Base-by-base conservation (phyloP, 2,888 invertebrate species). In the Melolontha melolontha region DNA sequence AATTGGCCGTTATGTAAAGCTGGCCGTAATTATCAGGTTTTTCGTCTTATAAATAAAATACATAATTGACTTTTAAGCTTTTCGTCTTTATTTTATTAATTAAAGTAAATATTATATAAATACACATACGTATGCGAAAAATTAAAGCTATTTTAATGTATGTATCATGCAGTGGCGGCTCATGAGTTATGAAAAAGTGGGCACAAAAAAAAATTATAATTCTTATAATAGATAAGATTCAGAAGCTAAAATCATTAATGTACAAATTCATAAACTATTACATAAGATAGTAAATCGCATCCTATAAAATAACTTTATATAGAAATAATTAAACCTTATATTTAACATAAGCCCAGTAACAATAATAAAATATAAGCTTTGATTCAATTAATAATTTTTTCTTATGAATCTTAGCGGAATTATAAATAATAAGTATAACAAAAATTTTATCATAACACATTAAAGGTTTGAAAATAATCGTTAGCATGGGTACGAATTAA, bases 381-480 rank as follows among this genome's bases (percentile, higher is more conserved):
- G 85, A 80, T 87, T 84, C 83, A 85, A 81, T 82, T 85, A 86
- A 86, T 84, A 88, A 76, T 84, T 84, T 76, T 84, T 83, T 79
- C 80, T 79, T 75, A 81, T 79, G 80, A 87, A 86, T 84, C 83
- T 84, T 77, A 86, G 81, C 79, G 85, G 85, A 77, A 85, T 82
- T 78, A 87, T 79, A 85, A 86, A 85, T 72, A 84, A 55, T 78
- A 86, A 72, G n/a, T n/a, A n/a, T n/a, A n/a, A n/a, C n/a, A n/a
- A n/a, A n/a, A n/a, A n/a, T n/a, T n/a, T n/a, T n/a, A 76, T 85
- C 87, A 89, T 84, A 84, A 83, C 84, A 84, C 80, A 85, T 80
- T 86, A 85, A 88, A 87, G 77, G 85, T 84, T 80, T 86, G 84
- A 85, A 87, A 87, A 86, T 87, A 87, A 86, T 89, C 89, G 85